Evolutionary conservation across 2,888 invertebrate genomes (phyloP).

Genomic region (Ashinkailepas kermadecensis): DNA sequence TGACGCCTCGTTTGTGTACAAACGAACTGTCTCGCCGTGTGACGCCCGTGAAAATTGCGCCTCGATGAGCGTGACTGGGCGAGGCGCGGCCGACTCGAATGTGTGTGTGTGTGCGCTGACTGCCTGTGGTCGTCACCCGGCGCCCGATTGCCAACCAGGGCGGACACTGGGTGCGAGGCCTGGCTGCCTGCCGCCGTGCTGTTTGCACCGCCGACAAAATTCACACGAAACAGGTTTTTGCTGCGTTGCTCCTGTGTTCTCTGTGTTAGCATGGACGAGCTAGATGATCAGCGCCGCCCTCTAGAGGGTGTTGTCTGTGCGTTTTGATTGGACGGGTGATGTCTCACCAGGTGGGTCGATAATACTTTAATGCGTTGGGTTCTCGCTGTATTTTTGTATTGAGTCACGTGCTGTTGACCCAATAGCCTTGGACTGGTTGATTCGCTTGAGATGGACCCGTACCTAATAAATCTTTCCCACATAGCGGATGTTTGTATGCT

Average conservation of each 20-base stretch:
- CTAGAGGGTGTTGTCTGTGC: neutral
- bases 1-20: conserved; percentile 1
- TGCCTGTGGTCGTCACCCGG: neutral
- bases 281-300: too few relatives aligned
- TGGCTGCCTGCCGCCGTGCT: too few relatives aligned
- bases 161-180: too few relatives aligned
- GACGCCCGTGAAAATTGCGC: neutral
- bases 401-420: neutral
- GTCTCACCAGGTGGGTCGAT: neutral
- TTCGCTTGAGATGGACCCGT: neutral
- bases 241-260: too few relatives aligned
- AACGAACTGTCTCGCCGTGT: neutral
- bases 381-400: neutral
- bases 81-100: neutral
- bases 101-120: neutral
- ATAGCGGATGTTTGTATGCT: neutral
- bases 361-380: neutral
- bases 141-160: too few relatives aligned
- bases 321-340: neutral
- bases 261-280: too few relatives aligned
- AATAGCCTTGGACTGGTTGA: neutral
- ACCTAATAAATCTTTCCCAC: neutral
- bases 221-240: too few relatives aligned
- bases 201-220: too few relatives aligned
- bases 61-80: neutral